Percentiles rank a stretch among this genome's conserved stretches.
phyloP scores from a whole-genome alignment of 2,113 vertebrate species.

The Aegotheles bennettii region DNA sequence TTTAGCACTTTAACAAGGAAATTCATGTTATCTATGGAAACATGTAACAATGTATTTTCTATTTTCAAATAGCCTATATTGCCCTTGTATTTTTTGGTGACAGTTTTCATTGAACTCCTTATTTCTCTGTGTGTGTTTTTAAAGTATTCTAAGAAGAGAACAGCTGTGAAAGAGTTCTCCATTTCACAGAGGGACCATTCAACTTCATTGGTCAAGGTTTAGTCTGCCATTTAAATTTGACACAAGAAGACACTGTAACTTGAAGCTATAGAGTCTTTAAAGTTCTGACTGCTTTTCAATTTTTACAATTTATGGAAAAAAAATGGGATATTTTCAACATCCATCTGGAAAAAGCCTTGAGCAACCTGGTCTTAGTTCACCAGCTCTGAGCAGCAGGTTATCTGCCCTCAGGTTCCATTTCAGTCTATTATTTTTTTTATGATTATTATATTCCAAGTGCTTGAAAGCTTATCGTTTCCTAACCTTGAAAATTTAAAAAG shows the following conservation, averaged over 20 bases:
- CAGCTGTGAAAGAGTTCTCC: neutral
- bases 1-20: rapidly evolving
- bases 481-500: neutral
- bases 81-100: neutral
- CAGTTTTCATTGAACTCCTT: neutral
- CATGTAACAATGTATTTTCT: neutral
- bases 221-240: neutral
- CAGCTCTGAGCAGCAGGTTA: neutral
- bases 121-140: neutral
- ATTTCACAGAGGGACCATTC: neutral
- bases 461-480: neutral
- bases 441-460: neutral
- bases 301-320: neutral
- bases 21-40: neutral
- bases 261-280: neutral
- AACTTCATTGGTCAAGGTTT: neutral
- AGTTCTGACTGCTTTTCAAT: neutral
- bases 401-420: neutral
- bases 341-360: neutral
- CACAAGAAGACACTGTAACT: neutral
- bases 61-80: neutral
- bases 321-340: neutral
- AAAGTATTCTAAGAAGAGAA: neutral
- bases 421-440: neutral
- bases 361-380: neutral